These are phyloP conservation scores for Drosophila navojoa DNA, from an alignment of 1,140 invertebrate genomes.

Conservation along the genomic window DNA sequence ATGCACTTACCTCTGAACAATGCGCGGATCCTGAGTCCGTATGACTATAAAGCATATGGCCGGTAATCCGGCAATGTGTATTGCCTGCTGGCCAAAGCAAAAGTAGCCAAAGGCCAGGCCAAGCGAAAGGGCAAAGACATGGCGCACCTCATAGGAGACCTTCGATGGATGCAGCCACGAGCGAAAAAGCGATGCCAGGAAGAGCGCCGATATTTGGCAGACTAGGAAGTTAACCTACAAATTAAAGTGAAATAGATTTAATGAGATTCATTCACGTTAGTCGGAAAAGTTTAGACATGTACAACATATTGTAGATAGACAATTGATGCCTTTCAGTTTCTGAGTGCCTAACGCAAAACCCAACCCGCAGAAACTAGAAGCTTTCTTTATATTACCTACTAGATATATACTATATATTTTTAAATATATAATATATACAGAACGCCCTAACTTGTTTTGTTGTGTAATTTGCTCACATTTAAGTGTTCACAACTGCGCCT, in stretches of 20 bases:
- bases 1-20: constrained; percentile 87
- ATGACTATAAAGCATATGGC: constrained; percentile 90
- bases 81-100: constrained; percentile 93
- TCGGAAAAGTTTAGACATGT: too few species aligned
- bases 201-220: constrained; percentile 91
- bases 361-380: too few species aligned
- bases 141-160: constrained; percentile 88
- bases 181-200: constrained; percentile 90
- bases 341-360: too few species aligned
- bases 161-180: constrained; percentile 88
- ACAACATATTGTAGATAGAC: too few species aligned
- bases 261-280: too few species aligned
- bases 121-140: constrained; percentile 89
- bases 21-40: constrained; percentile 86
- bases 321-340: too few species aligned
- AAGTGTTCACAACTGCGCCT: constrained; percentile 15
- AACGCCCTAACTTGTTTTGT: constrained; percentile 25
- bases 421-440: not conserved
- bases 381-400: not conserved
- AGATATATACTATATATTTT: not conserved
- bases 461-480: constrained; percentile 15
- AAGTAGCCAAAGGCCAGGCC: constrained; percentile 93
- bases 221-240: constrained; percentile 92
- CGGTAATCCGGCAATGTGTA: constrained; percentile 90
- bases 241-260: not conserved